Evolutionary conservation across 2,797 vertebrate genomes (phyloP).

Genomic region (Acrossocheilus wenchowensis): DNA sequence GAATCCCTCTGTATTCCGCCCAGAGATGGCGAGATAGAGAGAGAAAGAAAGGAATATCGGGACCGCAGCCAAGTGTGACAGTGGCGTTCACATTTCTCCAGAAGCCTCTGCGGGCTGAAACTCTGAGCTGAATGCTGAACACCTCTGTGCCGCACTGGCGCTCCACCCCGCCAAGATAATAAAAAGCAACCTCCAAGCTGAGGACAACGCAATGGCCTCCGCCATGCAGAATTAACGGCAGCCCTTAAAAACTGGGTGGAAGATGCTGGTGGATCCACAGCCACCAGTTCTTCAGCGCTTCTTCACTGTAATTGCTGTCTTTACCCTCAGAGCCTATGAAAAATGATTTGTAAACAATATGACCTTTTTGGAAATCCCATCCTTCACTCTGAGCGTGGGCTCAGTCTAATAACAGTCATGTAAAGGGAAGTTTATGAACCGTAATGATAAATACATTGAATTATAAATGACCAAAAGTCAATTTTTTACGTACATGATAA

Average conservation of each 20-base stretch:
- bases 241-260: constrained; percentile 21
- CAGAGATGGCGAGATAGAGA: constrained; percentile 36
- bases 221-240: constrained; percentile 40
- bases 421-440: constrained; percentile 54
- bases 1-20: constrained; percentile 27
- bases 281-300: constrained; percentile 13
- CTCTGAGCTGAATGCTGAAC: constrained; percentile 81
- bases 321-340: constrained; percentile 48
- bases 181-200: constrained; percentile 57
- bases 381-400: constrained; percentile 56
- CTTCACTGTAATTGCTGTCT: constrained; percentile 46
- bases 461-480: constrained; percentile 24
- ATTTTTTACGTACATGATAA: constrained; percentile 11
- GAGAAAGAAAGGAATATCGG: constrained; percentile 57
- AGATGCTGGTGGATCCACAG: not conserved
- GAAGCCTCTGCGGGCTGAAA: constrained; percentile 69
- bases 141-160: constrained; percentile 70
- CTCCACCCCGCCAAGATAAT: constrained; percentile 55
- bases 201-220: constrained; percentile 54
- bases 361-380: constrained; percentile 61
- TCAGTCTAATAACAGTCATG: constrained; percentile 43
- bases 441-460: constrained; percentile 36
- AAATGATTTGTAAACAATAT: constrained; percentile 62
- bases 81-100: constrained; percentile 77
- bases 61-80: constrained; percentile 81